These are phyloP conservation scores for Genyomyrus donnyi DNA, from an alignment of 2,113 vertebrate species.

Conservation along the genomic window DNA sequence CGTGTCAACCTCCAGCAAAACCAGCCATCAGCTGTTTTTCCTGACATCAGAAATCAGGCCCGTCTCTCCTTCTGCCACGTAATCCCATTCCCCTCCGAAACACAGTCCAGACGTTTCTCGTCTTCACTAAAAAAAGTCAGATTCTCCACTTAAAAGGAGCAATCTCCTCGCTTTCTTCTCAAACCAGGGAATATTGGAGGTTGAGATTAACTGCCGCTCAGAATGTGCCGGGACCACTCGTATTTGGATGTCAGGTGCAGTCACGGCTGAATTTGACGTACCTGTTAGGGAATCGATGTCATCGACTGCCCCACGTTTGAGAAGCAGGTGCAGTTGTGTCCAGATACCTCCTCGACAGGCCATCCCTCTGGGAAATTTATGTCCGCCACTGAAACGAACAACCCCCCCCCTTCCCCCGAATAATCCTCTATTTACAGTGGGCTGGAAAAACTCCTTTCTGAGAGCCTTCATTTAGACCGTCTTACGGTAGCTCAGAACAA, in stretches of 20 bases:
- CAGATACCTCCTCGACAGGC: slow-evolving; percentile 33
- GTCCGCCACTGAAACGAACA: slow-evolving; percentile 11
- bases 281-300: slow-evolving; percentile 41
- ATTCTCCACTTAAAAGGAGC: neutral
- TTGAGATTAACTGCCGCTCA: slow-evolving; percentile 43
- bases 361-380: slow-evolving; percentile 41
- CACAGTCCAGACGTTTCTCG: neutral
- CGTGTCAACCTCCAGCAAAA: neutral
- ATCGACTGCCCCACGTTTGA: slow-evolving; percentile 43
- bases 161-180: neutral
- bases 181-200: slow-evolving; percentile 23
- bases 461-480: slow-evolving; percentile 22
- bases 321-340: slow-evolving; percentile 20
- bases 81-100: neutral
- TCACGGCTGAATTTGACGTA: slow-evolving; percentile 39
- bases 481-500: neutral
- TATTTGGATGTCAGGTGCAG: slow-evolving; percentile 37
- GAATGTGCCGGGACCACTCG: slow-evolving; percentile 39
- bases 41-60: slow-evolving; percentile 45
- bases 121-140: neutral
- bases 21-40: slow-evolving; percentile 34
- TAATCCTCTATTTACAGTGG: slow-evolving; percentile 45
- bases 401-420: neutral
- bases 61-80: neutral
- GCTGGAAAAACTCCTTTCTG: slow-evolving; percentile 41